Base-by-base conservation (phyloP, 35 echinoderm and acorn worm genomes). In the Stichopus chloronotus region DNA sequence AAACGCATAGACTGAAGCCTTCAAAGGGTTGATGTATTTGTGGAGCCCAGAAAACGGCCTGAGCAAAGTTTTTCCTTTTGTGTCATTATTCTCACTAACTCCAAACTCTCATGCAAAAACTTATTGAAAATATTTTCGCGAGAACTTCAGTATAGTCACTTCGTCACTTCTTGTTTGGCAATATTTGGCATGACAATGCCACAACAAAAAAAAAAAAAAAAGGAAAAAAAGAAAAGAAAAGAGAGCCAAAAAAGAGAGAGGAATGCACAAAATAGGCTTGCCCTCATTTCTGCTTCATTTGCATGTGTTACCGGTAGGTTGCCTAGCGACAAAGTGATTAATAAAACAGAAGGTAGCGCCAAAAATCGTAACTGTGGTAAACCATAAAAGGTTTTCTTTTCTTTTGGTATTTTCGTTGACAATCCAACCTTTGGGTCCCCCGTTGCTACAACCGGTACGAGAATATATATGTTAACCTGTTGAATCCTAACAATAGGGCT, bases 201-300 rank as follows among this genome's bases (percentile, higher is more conserved):
- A n/a, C 6, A 74, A 74, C 4, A 74, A 74, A 74, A 74, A 74
- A 43, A 43, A 43, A 43, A 43, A 43, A 43, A 43, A 43, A 43
- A 43, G 3, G 3, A 3, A 43, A 43, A 43, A 43, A 43, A 43
- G 3, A 43, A 43, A n/a, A n/a, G n/a, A n/a, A n/a, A n/a, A n/a
- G n/a, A n/a, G n/a, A n/a, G n/a, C n/a, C n/a, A n/a, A 3, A 43
- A 43, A 43, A 43, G 3, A 43, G 3, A 43, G 3, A 43, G 30
- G 30, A 43, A 43, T 43, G 69, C 69, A 74, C 69, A 85, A n/a
- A 85, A 58, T 85, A 58, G 82, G 82, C 82, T 85, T 85, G 55
- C 82, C 82, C 82, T 85, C 82, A 85, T 85, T 85, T 85, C 24
- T 85, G 24, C 10, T 22, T 56, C 57, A 58, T 85, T 85, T 57